Percentiles rank a stretch among this genome's conserved stretches.
These are phyloP conservation scores for Harpalus rubripes DNA, from an alignment of 2,888 invertebrate species.

Conservation along the genomic window DNA sequence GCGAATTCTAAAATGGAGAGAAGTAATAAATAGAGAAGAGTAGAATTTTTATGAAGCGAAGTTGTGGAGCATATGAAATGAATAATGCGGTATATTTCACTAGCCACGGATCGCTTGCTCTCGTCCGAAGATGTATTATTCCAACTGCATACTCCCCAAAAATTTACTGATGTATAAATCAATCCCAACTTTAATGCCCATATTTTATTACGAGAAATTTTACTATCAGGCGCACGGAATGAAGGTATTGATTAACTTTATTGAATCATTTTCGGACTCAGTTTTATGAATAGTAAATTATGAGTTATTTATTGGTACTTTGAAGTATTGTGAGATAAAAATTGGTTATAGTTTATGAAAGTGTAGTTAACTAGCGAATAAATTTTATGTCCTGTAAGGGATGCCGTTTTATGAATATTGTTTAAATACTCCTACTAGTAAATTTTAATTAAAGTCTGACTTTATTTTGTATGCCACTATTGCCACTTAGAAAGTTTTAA, in stretches of 20 bases:
- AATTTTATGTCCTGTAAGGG: conserved; percentile 11
- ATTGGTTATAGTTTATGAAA: conserved; percentile 28
- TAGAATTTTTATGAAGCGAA: conserved; percentile 59
- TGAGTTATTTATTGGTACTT: conserved; percentile 28
- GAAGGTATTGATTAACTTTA: conserved; percentile 44
- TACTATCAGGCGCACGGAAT: conserved; percentile 52
- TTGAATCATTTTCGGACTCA: conserved; percentile 29
- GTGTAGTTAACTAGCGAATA: conserved; percentile 28
- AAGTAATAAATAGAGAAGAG: not conserved
- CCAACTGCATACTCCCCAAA: conserved; percentile 59
- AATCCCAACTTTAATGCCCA: conserved; percentile 61
- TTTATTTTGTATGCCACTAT: not conserved
- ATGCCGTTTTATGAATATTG: conserved; percentile 10
- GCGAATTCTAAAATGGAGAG: not conserved
- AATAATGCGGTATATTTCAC: conserved; percentile 58
- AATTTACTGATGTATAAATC: conserved; percentile 62
- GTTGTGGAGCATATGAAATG: conserved; percentile 57
- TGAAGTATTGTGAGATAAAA: conserved; percentile 15
- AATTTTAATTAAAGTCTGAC: conserved; percentile 24
- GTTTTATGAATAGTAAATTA: conserved; percentile 52
- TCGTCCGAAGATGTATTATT: conserved; percentile 59
- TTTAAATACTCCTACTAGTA: conserved; percentile 12
- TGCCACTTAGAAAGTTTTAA: too few species aligned
- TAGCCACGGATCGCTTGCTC: conserved; percentile 4
- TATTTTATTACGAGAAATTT: conserved; percentile 58